Evolutionary conservation across 2,888 invertebrate genomes (phyloP).

Genomic region (Tortricodes alternella): DNA sequence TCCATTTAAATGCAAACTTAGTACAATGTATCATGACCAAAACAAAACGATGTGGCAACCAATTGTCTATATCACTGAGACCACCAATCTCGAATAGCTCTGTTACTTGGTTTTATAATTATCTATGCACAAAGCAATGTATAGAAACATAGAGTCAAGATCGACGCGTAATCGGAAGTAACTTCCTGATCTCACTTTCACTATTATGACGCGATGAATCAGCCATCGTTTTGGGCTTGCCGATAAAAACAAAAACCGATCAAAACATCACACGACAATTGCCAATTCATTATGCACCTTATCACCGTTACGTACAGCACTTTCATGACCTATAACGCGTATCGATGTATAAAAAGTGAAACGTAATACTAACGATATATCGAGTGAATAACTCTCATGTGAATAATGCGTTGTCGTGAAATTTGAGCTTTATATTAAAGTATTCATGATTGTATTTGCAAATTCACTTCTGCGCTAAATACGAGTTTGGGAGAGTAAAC

Average conservation of each 20-base stretch:
- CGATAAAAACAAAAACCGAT: slow-evolving; percentile 27
- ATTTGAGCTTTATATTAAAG: too few relatives aligned
- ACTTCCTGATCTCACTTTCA: slow-evolving; percentile 23
- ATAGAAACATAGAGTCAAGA: neutral
- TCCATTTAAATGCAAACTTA: too few relatives aligned
- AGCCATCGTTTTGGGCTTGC: slow-evolving; percentile 3
- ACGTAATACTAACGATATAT: slow-evolving; percentile 44
- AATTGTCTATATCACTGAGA: too few relatives aligned
- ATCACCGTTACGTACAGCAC: slow-evolving; percentile 15
- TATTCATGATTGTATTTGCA: too few relatives aligned
- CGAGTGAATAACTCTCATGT: too few relatives aligned
- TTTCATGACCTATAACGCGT: neutral
- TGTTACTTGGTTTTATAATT: neutral
- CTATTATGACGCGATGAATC: slow-evolving; percentile 23
- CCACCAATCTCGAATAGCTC: too few relatives aligned
- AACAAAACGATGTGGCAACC: too few relatives aligned
- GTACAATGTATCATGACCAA: too few relatives aligned
- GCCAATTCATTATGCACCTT: slow-evolving; percentile 9
- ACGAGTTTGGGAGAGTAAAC: too few relatives aligned
- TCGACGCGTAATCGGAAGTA: slow-evolving; percentile 10
- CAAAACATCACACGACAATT: neutral
- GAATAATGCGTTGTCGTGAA: too few relatives aligned
- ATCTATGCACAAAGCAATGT: neutral
- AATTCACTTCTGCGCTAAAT: too few relatives aligned
- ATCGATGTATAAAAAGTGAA: slow-evolving; percentile 61